These are phyloP conservation scores for Anthrax anthrax DNA, from an alignment of 2,888 invertebrate genomes.

Conservation along the genomic window DNA sequence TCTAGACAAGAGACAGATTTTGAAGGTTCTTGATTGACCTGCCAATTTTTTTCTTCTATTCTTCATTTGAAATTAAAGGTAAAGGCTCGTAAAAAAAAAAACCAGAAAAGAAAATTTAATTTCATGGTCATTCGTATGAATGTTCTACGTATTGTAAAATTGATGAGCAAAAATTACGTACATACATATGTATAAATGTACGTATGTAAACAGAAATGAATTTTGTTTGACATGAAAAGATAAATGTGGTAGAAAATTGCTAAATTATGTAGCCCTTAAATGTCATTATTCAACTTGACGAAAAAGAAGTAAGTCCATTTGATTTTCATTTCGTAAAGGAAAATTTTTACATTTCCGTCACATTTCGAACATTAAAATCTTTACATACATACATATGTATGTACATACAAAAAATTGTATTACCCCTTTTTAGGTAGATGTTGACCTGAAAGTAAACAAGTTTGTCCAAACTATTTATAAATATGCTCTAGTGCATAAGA, in stretches of 20 bases:
- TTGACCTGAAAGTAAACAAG: no score
- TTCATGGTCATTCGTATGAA: no score
- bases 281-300: constrained; percentile 13
- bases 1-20: background rate
- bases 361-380: constrained; percentile 1
- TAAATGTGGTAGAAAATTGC: constrained; percentile 14
- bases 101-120: no score
- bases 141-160: no score
- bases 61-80: no score
- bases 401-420: background rate
- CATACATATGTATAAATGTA: no score
- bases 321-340: background rate
- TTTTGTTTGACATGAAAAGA: constrained; percentile 11
- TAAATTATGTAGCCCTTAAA: constrained; percentile 14
- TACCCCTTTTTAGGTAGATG: no score
- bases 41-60: constrained; percentile 4
- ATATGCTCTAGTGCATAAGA: no score
- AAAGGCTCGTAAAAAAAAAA: no score
- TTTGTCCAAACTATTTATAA: no score
- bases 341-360: no score
- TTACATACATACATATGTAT: constrained; percentile 3
- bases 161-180: no score
- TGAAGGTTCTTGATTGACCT: background rate
- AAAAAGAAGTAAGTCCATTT: constrained; percentile 12
- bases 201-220: background rate